phyloP scores from a whole-genome alignment of 2,113 vertebrate genomes.

The Alethe castanea region DNA sequence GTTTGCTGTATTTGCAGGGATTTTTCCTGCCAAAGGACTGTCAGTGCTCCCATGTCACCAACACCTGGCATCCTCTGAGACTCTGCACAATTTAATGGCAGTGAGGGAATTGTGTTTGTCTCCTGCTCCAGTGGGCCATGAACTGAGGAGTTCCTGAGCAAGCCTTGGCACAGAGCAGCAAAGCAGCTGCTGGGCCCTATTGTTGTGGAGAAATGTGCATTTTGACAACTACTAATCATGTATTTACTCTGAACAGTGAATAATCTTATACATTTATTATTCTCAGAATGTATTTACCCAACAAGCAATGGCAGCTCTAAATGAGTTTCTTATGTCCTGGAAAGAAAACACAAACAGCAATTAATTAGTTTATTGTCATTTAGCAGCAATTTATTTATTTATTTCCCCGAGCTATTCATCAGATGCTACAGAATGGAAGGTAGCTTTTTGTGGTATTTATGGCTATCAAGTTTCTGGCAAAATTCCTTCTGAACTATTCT shows the following conservation, averaged over 20 bases:
- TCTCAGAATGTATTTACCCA: slow-evolving; percentile 31
- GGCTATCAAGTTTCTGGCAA: background rate
- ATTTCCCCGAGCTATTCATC: background rate
- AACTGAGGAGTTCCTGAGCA: slow-evolving; percentile 17
- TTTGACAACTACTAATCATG: slow-evolving; percentile 59
- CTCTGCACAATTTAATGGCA: background rate
- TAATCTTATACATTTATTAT: slow-evolving; percentile 34
- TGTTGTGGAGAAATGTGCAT: slow-evolving; percentile 3
- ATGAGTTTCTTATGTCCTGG: background rate
- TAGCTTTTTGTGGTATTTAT: background rate
- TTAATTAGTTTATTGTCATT: slow-evolving; percentile 23
- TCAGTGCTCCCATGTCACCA: background rate
- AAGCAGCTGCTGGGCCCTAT: slow-evolving; percentile 46
- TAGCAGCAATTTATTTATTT: background rate
- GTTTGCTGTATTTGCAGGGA: background rate
- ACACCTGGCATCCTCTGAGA: background rate
- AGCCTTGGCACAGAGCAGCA: slow-evolving; percentile 15
- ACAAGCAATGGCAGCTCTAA: slow-evolving; percentile 23
- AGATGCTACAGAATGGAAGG: background rate
- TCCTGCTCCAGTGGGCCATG: slow-evolving; percentile 29
- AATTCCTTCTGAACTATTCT: background rate
- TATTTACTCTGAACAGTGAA: slow-evolving; percentile 41
- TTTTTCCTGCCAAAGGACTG: background rate
- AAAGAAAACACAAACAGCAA: slow-evolving; percentile 2
- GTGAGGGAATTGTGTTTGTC: slow-evolving; percentile 10